These are phyloP conservation scores for Plumapathes pennacea DNA, from an alignment of 92 coral and sea anemone genomes.

Conservation along the genomic window DNA sequence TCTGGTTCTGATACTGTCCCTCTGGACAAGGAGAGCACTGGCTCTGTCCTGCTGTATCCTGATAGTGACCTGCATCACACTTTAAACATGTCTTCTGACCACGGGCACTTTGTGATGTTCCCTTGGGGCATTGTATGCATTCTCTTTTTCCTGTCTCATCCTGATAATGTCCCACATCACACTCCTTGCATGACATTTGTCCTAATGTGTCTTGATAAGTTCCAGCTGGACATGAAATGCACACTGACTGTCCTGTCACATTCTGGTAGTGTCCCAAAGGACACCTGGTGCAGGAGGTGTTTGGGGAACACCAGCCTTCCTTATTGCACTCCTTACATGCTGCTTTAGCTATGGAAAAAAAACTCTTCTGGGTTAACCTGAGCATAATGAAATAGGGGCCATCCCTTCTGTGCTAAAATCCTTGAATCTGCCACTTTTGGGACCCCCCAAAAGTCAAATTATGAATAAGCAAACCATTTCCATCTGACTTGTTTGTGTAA, in stretches of 20 bases:
- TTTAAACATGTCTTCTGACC: constrained; percentile 21
- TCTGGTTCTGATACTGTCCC: constrained; percentile 55
- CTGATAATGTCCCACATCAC: constrained; percentile 34
- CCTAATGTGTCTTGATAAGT: constrained; percentile 22
- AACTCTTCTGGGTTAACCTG: too few relatives aligned
- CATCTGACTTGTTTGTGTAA: too few relatives aligned
- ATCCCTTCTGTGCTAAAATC: too few relatives aligned
- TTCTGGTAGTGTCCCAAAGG: constrained; percentile 58
- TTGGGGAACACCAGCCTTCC: constrained; percentile 55
- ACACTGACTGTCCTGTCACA: constrained; percentile 26
- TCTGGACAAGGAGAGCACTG: constrained; percentile 31
- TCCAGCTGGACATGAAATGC: constrained; percentile 11
- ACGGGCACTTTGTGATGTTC: constrained; percentile 22
- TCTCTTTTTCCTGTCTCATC: constrained; percentile 11
- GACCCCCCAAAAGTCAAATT: too few relatives aligned
- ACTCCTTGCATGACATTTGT: constrained; percentile 21
- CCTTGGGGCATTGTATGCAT: constrained; percentile 60
- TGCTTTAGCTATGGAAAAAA: constrained; percentile 68
- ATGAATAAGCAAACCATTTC: too few relatives aligned
- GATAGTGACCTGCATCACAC: constrained; percentile 37
- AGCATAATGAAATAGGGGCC: too few relatives aligned
- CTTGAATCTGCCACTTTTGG: too few relatives aligned
- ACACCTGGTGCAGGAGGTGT: constrained; percentile 45
- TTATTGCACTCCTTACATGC: constrained; percentile 52
- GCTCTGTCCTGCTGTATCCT: constrained; percentile 46